Evolutionary conservation across 2,113 vertebrate genomes (phyloP), one percentile per base, ranked within the genome.

Genomic region (Takifugu bimaculatus): DNA sequence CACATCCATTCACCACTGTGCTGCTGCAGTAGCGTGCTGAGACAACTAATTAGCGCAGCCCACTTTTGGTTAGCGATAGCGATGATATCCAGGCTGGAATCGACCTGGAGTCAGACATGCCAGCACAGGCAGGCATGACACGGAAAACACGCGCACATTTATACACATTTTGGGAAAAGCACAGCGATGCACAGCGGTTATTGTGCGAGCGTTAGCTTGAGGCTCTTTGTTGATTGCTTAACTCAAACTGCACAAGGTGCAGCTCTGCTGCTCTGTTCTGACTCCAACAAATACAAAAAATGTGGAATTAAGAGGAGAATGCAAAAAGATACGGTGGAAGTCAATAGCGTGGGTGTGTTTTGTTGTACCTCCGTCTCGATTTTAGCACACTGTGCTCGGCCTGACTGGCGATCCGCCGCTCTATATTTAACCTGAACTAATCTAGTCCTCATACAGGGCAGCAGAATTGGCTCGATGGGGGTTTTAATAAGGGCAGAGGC

Each of bases 11-110:
- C 75, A 87, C 80, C 63, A 82, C 79, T 74, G 79, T 84, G 86
- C 81, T 82, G 81, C 78, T 88, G 54, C 65, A 86, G 85, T 44
- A 50, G 75, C 89, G 87, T 88, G 89, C 85, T 89, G 88, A 72
- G 88, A 87, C 84, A 88, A 85, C 85, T 90, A 90, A 91, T 89
- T 91, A 90, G 87, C 84, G 74, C 74, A 78, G 78, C 75, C 83
- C 76, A 88, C 85, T 84, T 86, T 83, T 68, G 74, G 81, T 83
- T 77, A 71, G 81, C 81, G 75, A 75, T 72, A 84, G 72, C 72
- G 72, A 78, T 75, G 74, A 80, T 69, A 80, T 79, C 64, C 50
- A 20, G 1, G 59, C 74, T 63, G 71, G 77, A 77, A 80, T 70
- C 74, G 81, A 67, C 73, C 70, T 73, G 57, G 63, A 78, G 76